These are phyloP conservation scores for Sinodicranocentrus sp. DNA, from an alignment of 2,888 invertebrate genomes.

Conservation along the genomic window DNA sequence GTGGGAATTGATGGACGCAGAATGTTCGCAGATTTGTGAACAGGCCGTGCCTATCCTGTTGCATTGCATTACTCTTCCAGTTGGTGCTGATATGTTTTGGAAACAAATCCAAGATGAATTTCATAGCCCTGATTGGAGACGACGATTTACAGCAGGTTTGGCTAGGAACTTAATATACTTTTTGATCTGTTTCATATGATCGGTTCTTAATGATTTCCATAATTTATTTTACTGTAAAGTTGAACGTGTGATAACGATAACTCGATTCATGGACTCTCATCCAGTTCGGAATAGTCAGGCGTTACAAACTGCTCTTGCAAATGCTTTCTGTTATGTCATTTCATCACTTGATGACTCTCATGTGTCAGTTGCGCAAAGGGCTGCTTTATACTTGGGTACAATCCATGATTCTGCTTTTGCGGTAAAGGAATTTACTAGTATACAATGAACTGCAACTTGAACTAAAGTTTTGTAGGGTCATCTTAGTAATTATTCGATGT, in stretches of 20 bases:
- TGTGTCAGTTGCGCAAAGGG: constrained; percentile 95
- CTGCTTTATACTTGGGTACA: constrained; percentile 94
- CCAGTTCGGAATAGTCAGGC: constrained; percentile 90
- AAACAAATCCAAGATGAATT: constrained; percentile 96
- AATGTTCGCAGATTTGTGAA: constrained; percentile 87
- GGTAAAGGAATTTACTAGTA: constrained; percentile 80
- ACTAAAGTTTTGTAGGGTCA: too few species aligned
- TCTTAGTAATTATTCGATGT: too few species aligned
- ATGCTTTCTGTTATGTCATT: constrained; percentile 97
- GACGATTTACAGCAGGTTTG: constrained; percentile 91
- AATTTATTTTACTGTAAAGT: constrained; percentile 81
- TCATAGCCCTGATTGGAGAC: constrained; percentile 92
- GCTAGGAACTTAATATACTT: constrained; percentile 11
- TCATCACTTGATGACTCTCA: constrained; percentile 97
- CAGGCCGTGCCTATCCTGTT: constrained; percentile 94
- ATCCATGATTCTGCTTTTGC: constrained; percentile 93
- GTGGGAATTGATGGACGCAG: constrained; percentile 95
- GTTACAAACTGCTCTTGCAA: constrained; percentile 95
- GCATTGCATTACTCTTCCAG: constrained; percentile 95
- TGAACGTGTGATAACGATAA: constrained; percentile 95
- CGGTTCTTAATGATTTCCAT: constrained; percentile 16
- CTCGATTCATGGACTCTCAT: constrained; percentile 94
- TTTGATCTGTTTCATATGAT: too few species aligned
- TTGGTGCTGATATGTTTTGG: constrained; percentile 98
- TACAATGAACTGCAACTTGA: neutral